Base-by-base conservation (phyloP, 2,113 vertebrate species). In the Lynx canadensis region DNA sequence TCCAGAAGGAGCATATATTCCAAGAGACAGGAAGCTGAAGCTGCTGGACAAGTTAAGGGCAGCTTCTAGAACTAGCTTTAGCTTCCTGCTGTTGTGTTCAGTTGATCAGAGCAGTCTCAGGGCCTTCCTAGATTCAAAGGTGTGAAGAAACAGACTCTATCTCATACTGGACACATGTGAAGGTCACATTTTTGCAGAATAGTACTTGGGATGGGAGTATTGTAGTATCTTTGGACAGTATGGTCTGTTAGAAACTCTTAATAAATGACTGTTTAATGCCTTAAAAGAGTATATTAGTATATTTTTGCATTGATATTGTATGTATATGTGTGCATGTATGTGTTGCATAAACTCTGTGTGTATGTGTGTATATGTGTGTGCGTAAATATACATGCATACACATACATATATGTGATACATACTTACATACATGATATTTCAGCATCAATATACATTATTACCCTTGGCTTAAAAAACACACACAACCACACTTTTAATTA, bases 401-500 rank as follows among this genome's bases (percentile, higher is more conserved):
- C 38, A 90, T 33, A 13, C 7, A 36, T 60, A 6, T n/a, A 25
- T 13, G 57, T 55, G 21, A 55, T 38, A 79, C 16, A 36, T 29
- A 10, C 7, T 27, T 60, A 15, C 25, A 13, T 36, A 65, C 38
- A 23, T 74, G 27, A 52, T 93, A n/a, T n/a, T 89, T 88, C 13
- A 14, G 11, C 79, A 80, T 91, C 85, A 85, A 3, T 69, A 41
- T 18, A 38, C 29, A 74, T 80, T 25, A 45, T 85, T 89, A 81
- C 63, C 50, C 13, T 84, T 93, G 18, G 21, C 48, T 79, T 79
- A 69, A 65, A 71, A 50, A 38, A 89, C 79, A 57, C 16, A 23
- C 86, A 85, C 31, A 50, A 55, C 74, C 48, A 79, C 4, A 73
- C 41, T 96, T 94, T 94, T 87, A 92, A 50, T 94, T 87, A 68